These are phyloP conservation scores for Ciconia maguari DNA, from an alignment of 2,113 vertebrate species.

Conservation along the genomic window DNA sequence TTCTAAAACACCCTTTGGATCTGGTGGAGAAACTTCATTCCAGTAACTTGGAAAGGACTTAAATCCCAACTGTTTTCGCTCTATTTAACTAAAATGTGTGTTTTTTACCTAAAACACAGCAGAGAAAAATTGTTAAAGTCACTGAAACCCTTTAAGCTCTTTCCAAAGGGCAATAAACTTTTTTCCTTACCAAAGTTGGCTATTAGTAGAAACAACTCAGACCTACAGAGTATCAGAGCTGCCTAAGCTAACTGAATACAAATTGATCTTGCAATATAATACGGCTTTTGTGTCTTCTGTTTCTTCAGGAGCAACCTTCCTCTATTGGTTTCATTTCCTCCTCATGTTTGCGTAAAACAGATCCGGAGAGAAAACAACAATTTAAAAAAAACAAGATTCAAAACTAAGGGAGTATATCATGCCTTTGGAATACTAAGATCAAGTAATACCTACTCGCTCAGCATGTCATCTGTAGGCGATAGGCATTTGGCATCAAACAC, in stretches of 20 bases:
- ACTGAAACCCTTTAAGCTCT: constrained; percentile 27
- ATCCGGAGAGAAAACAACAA: not conserved
- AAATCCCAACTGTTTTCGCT: not conserved
- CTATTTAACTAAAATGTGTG: not conserved
- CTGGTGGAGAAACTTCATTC: not conserved
- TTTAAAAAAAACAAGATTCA: not conserved
- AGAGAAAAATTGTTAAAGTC: not conserved
- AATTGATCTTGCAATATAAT: constrained; percentile 1
- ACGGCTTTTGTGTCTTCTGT: not conserved
- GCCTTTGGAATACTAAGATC: constrained; percentile 31
- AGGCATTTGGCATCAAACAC: constrained; percentile 16
- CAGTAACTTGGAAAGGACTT: not conserved
- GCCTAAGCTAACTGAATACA: constrained; percentile 32
- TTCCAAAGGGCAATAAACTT: constrained; percentile 25
- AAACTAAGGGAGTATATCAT: not conserved
- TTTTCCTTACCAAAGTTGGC: not conserved
- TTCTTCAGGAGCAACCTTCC: not conserved
- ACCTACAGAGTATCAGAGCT: not conserved
- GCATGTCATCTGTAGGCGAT: not conserved
- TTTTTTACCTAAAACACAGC: not conserved
- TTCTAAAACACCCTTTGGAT: constrained; percentile 2
- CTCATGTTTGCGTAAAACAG: not conserved
- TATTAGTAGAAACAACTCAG: constrained; percentile 25
- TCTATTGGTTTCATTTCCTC: constrained; percentile 3
- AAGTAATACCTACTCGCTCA: constrained; percentile 19